Conservation (phyloP, 2,113 vertebrate genomes). For the Cervus canadensis region DNA sequence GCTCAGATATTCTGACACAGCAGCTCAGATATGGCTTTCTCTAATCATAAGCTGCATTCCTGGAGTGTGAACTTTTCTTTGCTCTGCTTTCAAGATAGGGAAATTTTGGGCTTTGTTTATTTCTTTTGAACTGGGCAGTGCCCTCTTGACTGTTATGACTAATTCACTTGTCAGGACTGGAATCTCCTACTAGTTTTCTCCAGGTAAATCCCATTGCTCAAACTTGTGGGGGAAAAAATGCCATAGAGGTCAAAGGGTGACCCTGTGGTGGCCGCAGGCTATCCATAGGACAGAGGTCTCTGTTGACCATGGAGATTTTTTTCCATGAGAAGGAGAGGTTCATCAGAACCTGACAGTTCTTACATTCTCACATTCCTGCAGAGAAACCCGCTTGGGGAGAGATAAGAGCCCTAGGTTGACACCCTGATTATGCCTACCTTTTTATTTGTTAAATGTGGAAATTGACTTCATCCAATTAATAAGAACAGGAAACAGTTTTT, state of each 20-base stretch:
- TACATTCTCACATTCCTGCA: conserved; percentile 34
- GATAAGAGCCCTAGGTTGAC: conserved; percentile 48
- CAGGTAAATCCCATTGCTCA: conserved; percentile 55
- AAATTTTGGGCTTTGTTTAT: conserved; percentile 69
- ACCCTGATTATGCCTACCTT: conserved; percentile 62
- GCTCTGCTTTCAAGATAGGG: conserved; percentile 25
- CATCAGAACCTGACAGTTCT: conserved; percentile 62
- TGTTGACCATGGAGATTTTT: not conserved
- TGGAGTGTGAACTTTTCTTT: conserved; percentile 68
- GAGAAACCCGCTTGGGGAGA: conserved; percentile 13
- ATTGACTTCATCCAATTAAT: conserved; percentile 83
- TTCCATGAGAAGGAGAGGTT: not conserved
- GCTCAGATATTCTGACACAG: conserved; percentile 29
- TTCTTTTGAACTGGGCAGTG: conserved; percentile 71
- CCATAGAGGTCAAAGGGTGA: conserved; percentile 8
- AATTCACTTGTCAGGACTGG: conserved; percentile 54
- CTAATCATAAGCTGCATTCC: conserved; percentile 66
- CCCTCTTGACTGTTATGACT: conserved; percentile 78
- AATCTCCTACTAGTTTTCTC: conserved; percentile 59
- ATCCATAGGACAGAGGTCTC: not conserved
- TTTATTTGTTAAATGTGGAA: conserved; percentile 77
- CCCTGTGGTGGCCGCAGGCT: not conserved
- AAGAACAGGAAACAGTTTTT: conserved; percentile 88
- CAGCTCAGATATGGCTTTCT: conserved; percentile 44
- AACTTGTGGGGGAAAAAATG: not conserved